Evolutionary conservation across 2,797 vertebrate species (phyloP), one percentile per base, ranked within the genome.

Genomic region (Hyperoplus immaculatus): DNA sequence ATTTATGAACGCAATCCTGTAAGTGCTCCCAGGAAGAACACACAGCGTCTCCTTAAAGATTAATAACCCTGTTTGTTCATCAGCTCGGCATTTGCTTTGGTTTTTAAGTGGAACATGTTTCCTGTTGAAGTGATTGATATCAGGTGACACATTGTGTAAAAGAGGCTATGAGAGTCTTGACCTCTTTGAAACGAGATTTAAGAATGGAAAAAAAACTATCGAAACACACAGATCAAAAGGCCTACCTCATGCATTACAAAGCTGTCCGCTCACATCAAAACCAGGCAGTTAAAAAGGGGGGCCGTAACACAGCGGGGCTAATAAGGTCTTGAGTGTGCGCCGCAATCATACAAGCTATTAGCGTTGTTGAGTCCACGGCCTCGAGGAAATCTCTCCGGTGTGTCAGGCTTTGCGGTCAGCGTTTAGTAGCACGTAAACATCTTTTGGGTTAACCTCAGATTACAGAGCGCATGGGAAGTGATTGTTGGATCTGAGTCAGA

Each of bases 391-490:
- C 76, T 43, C 12, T 60, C 57, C 29, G 47, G 59, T 66, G 70
- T 29, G 74, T 75, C 64, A 62, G 75, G 55, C 71, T 76, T 60
- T 68, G 85, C 16, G 77, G 82, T 84, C 16, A 42, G 57, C 49
- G 72, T 79, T 84, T 78, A 84, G 75, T 63, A 57, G 83, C 76
- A 71, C 43, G 60, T 76, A 78, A 85, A 80, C 64, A 39, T 88
- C 78, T 82, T 68, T 72, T 81, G 65, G 82, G 88, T 93, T 91
- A 89, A 90, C 90, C 90, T 91, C 91, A 88, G 87, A 90, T 89
- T 89, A 87, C 85, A 82, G 88, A 82, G 86, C 21, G 13, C 76
- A 43, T 6, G 69, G 72, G 78, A 81, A 78, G 77, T 71, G 85
- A 89, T 83, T 77, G 71, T 84, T 86, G 87, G 90, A 88, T 57